Base-by-base conservation (phyloP, 1,140 invertebrate species). In the Drosophila ficusphila region DNA sequence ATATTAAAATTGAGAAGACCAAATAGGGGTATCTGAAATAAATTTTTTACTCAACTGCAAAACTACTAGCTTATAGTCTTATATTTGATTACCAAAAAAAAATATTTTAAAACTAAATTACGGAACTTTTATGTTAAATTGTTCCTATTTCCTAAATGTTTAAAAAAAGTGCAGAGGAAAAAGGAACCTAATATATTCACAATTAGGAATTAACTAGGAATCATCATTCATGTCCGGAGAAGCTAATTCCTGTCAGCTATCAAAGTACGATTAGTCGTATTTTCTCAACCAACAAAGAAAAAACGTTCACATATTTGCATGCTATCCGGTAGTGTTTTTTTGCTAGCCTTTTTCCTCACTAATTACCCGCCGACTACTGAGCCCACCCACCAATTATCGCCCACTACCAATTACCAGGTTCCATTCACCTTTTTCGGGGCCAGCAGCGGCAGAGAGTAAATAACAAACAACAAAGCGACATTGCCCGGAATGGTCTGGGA, bases 361-460 rank as follows among this genome's bases (percentile, higher is more conserved):
- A 79, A 70, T 70, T 79, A 58, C 34, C 58, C 62, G 25, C 7
- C 51, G 39, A 69, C 44, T 57, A 46, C 67, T 65, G 27, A 47
- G 31, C 52, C 68, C 23, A 34, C 31, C 36, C 56, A 46, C 42
- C 47, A 49, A 41, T 36, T 44, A 51, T 52, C 29, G 56, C 69
- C 52, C 53, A 54, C 67, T 78, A 74, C 71, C 48, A 52, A 56
- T 57, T 58, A 49, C 49, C 69, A 81, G 62, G 77, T 81, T 82
- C 38, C 73, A 82, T 81, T 82, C 79, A 82, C 68, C 69, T 83
- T 70, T 64, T 47, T 33, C 21, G 29, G 41, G 23, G 23, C 49
- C 54, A 34, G 19, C 12, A 25, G 34, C 19, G 27, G 8, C 62
- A 67, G 36, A 4, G 5, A 21, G 64, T 21, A 67, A 76, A 70